phyloP scores from a whole-genome alignment of 2,888 invertebrate species.

The Pycnomerus fuliginosus region DNA sequence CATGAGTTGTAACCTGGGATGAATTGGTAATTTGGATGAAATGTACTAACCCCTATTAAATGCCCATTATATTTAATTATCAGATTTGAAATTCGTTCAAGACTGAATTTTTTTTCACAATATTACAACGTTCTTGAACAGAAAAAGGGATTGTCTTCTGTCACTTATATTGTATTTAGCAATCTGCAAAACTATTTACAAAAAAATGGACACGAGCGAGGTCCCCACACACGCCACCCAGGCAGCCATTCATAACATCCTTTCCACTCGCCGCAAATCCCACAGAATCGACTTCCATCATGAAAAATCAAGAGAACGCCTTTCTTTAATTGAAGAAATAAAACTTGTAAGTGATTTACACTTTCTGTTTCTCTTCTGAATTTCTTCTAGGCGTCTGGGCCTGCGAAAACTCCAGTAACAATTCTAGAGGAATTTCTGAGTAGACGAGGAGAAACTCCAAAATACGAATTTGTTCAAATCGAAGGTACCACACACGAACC shows the following conservation, averaged over 20 bases:
- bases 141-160: too few relatives aligned
- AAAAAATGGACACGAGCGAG: conserved; percentile 23
- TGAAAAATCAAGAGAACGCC: conserved; percentile 53
- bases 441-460: conserved; percentile 88
- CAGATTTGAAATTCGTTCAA: too few relatives aligned
- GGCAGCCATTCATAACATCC: conserved; percentile 15
- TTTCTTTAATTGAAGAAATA: conserved; percentile 71
- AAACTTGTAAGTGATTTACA: conserved; percentile 57
- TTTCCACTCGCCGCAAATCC: conserved; percentile 26
- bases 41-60: too few relatives aligned
- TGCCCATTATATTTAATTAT: too few relatives aligned
- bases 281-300: conserved; percentile 48
- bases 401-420: conserved; percentile 89
- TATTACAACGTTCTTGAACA: too few relatives aligned
- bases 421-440: conserved; percentile 91
- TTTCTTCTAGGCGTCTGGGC: conserved; percentile 62
- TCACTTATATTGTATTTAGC: too few relatives aligned
- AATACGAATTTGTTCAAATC: conserved; percentile 92
- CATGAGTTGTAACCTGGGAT: too few relatives aligned
- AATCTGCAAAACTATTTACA: too few relatives aligned
- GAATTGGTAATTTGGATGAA: too few relatives aligned
- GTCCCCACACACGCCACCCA: conserved; percentile 5
- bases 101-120: too few relatives aligned
- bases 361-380: conserved; percentile 5
- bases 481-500: conserved; percentile 97